Evolutionary conservation across 2,888 invertebrate genomes (phyloP), one percentile per base, ranked within the genome.

Genomic region (Ypsolopha sequella): DNA sequence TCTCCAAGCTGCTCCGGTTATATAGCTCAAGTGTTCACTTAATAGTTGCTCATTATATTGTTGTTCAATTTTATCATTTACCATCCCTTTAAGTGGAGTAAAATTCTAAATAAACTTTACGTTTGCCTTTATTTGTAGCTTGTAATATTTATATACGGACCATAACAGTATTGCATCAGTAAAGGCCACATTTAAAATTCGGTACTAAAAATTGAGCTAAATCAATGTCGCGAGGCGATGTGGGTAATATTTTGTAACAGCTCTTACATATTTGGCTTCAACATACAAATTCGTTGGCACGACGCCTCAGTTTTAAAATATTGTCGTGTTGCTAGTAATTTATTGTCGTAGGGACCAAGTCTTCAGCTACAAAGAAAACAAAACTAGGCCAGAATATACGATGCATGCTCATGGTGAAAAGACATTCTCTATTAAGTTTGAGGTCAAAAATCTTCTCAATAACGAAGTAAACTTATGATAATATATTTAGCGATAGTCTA

Each of bases 1-100:
- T 61, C 65, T 82, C 85, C 86, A 84, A 84, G 86, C 86, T 84
- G 85, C 86, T 82, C 84, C 62, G 81, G 81, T 77, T 66, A 76
- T 74, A 73, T 77, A 82, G 85, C 85, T 85, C 85, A 84, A 84
- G 82, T 81, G 80, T 79, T 77, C 73, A 74, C 58, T 64, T 70
- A 75, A 68, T 82, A 80, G 78, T 80, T 85, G 84, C 84, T 85
- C 85, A 82, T 81, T 73, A 64, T 24, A 24, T 82, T 82, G 80
- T 84, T 84, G 74, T 82, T 48, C 35, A 44, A 36, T 68, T 65
- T 68, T 71, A 65, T n/a, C n/a, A n/a, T 63, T 65, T 65, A 63
- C 43, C 64, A 63, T 63, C 68, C 73, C 71, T 68, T 68, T 69
- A 64, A 66, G 71, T 62, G 74, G 75, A 76, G 70, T 73, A 62